A percentile compares a stretch with the other conserved stretches of the same genome.
Evolutionary conservation across 2,113 vertebrate genomes (phyloP).

Genomic region (Anarhynchus alexandrinus): DNA sequence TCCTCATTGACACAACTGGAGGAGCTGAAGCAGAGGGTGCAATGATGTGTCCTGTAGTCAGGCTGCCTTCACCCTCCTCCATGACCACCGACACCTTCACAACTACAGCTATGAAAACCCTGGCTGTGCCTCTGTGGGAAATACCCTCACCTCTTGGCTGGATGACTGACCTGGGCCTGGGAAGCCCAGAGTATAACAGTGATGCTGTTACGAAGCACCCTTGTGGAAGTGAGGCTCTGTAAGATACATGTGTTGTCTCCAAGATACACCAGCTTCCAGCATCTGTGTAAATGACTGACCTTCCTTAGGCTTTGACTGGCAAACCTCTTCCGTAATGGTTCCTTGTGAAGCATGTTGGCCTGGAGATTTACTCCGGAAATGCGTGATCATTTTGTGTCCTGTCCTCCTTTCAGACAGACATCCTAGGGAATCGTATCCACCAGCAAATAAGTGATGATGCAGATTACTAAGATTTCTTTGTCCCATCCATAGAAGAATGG

Average conservation of each 20-base stretch:
- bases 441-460: not conserved
- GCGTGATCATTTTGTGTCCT: not conserved
- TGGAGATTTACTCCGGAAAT: not conserved
- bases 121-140: not conserved
- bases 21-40: not conserved
- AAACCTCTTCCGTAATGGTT: not conserved
- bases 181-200: not conserved
- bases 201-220: not conserved
- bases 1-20: not conserved
- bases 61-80: not conserved
- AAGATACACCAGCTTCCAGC: not conserved
- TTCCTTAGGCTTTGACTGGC: not conserved
- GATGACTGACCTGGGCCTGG: not conserved
- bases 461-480: not conserved
- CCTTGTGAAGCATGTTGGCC: not conserved
- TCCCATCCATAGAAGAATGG: not conserved
- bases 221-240: not conserved
- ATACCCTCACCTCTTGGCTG: not conserved
- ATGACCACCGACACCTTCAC: not conserved
- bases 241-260: not conserved
- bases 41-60: not conserved
- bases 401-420: not conserved
- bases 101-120: not conserved
- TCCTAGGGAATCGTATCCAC: not conserved
- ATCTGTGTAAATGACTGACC: not conserved